phyloP scores from a whole-genome alignment of 2,888 invertebrate species.

The Thera obeliscata region DNA sequence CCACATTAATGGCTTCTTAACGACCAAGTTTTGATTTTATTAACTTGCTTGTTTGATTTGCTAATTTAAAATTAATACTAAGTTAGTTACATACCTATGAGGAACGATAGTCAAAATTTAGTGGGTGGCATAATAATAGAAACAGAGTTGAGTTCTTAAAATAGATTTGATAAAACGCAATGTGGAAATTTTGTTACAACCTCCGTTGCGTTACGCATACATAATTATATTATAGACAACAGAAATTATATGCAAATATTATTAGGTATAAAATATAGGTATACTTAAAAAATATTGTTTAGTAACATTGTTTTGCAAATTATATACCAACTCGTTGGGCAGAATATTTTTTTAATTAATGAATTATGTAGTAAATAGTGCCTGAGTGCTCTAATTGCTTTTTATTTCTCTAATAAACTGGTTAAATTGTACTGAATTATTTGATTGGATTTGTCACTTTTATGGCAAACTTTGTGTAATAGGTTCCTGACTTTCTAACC shows the following conservation, averaged over 20 bases:
- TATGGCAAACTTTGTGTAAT: background rate
- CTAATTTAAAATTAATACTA: background rate
- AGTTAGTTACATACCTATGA: too few species aligned
- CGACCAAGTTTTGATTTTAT: conserved; percentile 3
- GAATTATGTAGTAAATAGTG: background rate
- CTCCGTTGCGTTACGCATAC: too few species aligned
- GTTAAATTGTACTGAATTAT: background rate
- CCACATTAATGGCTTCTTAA: background rate
- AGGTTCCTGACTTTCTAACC: background rate
- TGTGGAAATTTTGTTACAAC: too few species aligned
- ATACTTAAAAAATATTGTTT: background rate
- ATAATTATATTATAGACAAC: background rate
- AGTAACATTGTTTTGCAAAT: background rate
- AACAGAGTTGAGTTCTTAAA: too few species aligned
- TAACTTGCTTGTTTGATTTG: background rate
- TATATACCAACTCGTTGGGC: background rate
- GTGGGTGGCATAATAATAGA: too few species aligned
- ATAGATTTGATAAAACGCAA: too few species aligned
- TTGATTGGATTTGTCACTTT: background rate
- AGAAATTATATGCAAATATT: background rate
- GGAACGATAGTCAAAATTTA: too few species aligned
- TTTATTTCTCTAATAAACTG: background rate
- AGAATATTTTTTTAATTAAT: background rate
- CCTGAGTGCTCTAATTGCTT: too few species aligned
- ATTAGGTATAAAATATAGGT: background rate